Evolutionary conservation across 2,797 vertebrate species (phyloP).

Genomic region (Synaphobranchus kaupii): DNA sequence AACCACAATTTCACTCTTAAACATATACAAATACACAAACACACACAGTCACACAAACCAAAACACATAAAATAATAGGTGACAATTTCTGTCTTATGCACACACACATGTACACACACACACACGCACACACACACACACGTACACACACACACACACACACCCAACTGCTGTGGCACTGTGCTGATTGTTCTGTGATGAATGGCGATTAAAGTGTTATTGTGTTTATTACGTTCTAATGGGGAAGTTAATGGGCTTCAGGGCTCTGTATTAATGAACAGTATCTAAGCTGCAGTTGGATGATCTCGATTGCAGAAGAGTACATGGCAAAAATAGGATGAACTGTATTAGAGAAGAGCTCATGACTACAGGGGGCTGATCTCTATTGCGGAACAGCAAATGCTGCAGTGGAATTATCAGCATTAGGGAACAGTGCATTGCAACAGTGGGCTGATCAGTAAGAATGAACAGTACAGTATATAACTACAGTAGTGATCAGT

Average conservation of each 20-base stretch:
- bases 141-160: constrained; percentile 14
- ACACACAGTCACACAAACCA: constrained; percentile 29
- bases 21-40: constrained; percentile 14
- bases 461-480: not conserved
- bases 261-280: not conserved
- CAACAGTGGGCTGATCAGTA: not conserved
- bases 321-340: not conserved
- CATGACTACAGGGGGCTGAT: not conserved
- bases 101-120: constrained; percentile 17
- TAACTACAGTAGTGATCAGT: not conserved
- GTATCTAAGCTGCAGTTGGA: constrained; percentile 1
- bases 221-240: constrained; percentile 22
- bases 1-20: not conserved
- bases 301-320: not conserved
- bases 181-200: not conserved
- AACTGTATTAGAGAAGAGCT: not conserved
- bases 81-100: not conserved
- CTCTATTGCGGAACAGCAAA: not conserved
- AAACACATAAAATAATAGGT: not conserved
- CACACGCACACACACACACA: not conserved
- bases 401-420: not conserved
- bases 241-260: constrained; percentile 11
- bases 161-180: not conserved
- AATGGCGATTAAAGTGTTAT: constrained; percentile 18
- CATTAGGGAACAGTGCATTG: not conserved